These are phyloP conservation scores for Gerris buenoi DNA, from an alignment of 1,140 invertebrate genomes.

Conservation along the genomic window DNA sequence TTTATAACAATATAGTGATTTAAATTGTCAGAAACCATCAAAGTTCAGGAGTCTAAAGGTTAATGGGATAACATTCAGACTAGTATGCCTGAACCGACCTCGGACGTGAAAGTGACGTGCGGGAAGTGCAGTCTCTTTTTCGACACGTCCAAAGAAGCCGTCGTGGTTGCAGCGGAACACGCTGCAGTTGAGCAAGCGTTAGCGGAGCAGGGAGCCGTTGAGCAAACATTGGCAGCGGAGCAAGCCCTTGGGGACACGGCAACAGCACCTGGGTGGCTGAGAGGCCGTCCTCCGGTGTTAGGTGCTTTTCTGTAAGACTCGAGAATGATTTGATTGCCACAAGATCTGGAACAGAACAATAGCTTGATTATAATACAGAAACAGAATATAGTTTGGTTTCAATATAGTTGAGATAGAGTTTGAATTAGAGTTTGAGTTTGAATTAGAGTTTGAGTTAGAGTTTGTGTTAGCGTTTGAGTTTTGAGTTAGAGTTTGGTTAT, in stretches of 20 bases:
- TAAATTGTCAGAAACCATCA: too few species aligned
- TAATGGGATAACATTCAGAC: too few species aligned
- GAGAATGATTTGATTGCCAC: conserved; percentile 49
- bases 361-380: too few species aligned
- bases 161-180: conserved; percentile 28
- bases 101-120: conserved; percentile 66
- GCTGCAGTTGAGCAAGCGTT: conserved; percentile 33
- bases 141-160: conserved; percentile 36
- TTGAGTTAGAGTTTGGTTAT: too few species aligned
- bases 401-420: too few species aligned
- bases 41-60: too few species aligned
- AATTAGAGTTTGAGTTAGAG: too few species aligned
- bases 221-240: not conserved
- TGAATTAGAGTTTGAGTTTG: too few species aligned
- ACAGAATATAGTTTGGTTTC: too few species aligned
- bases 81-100: conserved; percentile 55
- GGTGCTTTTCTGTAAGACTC: conserved; percentile 53
- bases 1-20: too few species aligned
- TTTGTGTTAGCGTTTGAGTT: too few species aligned
- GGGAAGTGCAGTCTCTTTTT: conserved; percentile 49
- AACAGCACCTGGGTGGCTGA: not conserved
- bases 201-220: conserved; percentile 15
- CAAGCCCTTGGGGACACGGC: conserved; percentile 7
- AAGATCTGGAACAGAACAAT: conserved; percentile 38
- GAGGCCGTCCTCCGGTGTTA: conserved; percentile 20